These are phyloP conservation scores for Oncorhynchus nerka DNA, from an alignment of 2,113 vertebrate species.

Conservation along the genomic window DNA sequence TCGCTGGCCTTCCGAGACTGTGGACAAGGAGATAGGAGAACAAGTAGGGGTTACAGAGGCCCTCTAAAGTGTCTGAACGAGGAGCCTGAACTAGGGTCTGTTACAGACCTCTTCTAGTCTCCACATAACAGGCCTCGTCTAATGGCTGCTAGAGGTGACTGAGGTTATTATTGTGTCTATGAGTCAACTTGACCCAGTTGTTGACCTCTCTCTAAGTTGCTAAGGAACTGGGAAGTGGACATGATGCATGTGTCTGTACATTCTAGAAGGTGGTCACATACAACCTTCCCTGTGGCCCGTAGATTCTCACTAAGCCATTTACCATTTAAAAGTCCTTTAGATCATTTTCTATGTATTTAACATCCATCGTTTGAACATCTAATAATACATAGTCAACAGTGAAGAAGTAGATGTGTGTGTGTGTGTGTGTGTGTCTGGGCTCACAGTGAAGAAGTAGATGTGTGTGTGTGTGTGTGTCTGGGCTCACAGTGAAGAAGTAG, in stretches of 20 bases:
- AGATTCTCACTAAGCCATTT: no score
- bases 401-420: no score
- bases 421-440: conserved; percentile 42
- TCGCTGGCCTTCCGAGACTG: conserved; percentile 98
- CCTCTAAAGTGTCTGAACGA: background rate
- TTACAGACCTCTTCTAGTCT: background rate
- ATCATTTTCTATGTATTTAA: no score
- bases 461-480: background rate
- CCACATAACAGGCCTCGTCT: background rate
- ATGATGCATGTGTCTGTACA: background rate
- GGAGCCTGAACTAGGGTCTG: background rate
- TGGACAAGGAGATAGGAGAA: conserved; percentile 66
- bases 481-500: no score
- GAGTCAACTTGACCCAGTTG: background rate
- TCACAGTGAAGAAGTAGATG: conserved; percentile 32
- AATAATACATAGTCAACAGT: no score
- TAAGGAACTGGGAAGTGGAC: background rate
- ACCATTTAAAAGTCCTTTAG: no score
- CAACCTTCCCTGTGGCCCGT: no score
- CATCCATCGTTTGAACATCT: no score
- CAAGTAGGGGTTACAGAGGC: background rate
- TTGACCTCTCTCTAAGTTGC: background rate
- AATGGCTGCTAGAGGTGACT: conserved; percentile 8
- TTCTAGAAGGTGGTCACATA: background rate
- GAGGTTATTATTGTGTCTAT: conserved; percentile 1